Percentiles rank a stretch among this genome's conserved stretches.
phyloP scores from a whole-genome alignment of 2,113 vertebrate genomes.

The Spea bombifrons region DNA sequence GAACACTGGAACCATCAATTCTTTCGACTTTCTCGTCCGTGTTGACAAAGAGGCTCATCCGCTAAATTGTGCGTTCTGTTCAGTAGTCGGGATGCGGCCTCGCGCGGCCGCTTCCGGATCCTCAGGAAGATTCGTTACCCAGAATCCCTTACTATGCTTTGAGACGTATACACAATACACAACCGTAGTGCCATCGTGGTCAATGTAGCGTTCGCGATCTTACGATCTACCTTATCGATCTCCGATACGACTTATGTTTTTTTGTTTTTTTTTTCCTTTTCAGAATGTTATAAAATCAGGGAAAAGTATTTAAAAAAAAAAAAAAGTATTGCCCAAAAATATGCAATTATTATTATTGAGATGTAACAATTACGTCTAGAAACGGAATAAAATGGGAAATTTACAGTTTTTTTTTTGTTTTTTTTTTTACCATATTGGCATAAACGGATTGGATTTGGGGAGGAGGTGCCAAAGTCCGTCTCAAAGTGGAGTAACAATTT shows the following conservation, averaged over 20 bases:
- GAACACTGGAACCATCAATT: slow-evolving; percentile 73
- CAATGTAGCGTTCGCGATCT: slow-evolving; percentile 48
- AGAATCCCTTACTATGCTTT: slow-evolving; percentile 59
- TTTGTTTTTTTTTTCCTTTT: neutral
- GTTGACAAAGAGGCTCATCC: no score
- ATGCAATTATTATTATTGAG: slow-evolving; percentile 56
- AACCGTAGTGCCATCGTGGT: slow-evolving; percentile 68
- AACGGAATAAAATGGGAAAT: slow-evolving; percentile 19
- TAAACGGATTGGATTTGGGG: slow-evolving; percentile 8
- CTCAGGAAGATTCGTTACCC: slow-evolving; percentile 79
- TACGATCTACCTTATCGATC: slow-evolving; percentile 33
- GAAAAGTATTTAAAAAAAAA: slow-evolving; percentile 53
- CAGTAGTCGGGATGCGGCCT: slow-evolving; percentile 57
- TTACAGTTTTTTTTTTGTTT: no score
- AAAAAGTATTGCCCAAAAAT: slow-evolving; percentile 41
- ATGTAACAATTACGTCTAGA: slow-evolving; percentile 50
- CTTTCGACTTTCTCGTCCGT: slow-evolving; percentile 51
- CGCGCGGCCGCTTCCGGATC: slow-evolving; percentile 67
- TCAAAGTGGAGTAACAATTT: slow-evolving; percentile 45
- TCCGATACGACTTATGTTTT: neutral
- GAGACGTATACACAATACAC: slow-evolving; percentile 53
- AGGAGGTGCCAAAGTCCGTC: slow-evolving; percentile 59
- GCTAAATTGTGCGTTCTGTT: slow-evolving; percentile 51
- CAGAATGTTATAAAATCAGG: slow-evolving; percentile 56
- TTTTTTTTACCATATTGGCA: no score